phyloP scores from a whole-genome alignment of 35 echinoderm and acorn worm species.

The Lytechinus pictus region DNA sequence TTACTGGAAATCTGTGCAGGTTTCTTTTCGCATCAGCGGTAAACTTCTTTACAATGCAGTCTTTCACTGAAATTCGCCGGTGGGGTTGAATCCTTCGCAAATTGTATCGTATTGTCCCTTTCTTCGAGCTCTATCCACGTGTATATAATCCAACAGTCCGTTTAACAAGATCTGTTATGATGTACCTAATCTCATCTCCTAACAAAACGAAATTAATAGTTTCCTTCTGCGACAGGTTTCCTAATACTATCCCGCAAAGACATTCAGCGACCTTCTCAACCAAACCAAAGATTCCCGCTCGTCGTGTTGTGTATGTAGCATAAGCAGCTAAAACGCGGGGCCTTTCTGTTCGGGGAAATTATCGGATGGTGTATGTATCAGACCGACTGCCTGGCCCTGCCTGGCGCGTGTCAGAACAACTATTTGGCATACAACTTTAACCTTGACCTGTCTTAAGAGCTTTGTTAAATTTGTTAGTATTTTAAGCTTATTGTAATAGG shows the following conservation, averaged over 20 bases:
- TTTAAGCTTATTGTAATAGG: neutral
- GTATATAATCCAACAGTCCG: neutral
- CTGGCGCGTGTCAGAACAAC: neutral
- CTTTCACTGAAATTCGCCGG: neutral
- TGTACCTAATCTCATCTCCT: neutral
- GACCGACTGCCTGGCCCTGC: no score
- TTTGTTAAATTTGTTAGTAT: neutral
- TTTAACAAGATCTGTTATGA: conserved; percentile 20
- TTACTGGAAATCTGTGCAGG: neutral
- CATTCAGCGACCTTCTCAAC: neutral
- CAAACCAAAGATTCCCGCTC: neutral
- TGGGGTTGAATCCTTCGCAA: neutral
- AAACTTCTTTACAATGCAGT: neutral
- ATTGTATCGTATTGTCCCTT: neutral
- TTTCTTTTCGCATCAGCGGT: neutral
- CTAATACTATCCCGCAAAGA: neutral
- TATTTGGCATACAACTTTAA: neutral
- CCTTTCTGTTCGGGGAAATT: no score
- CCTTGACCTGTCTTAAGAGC: neutral
- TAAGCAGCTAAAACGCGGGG: no score
- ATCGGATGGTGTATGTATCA: no score
- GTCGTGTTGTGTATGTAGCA: neutral
- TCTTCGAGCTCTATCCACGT: neutral
- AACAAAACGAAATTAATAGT: neutral
- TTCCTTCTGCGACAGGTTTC: conserved; percentile 1